These are phyloP conservation scores for Caenorhabditis briggsae DNA, from an alignment of 1,140 invertebrate species.

Conservation along the genomic window DNA sequence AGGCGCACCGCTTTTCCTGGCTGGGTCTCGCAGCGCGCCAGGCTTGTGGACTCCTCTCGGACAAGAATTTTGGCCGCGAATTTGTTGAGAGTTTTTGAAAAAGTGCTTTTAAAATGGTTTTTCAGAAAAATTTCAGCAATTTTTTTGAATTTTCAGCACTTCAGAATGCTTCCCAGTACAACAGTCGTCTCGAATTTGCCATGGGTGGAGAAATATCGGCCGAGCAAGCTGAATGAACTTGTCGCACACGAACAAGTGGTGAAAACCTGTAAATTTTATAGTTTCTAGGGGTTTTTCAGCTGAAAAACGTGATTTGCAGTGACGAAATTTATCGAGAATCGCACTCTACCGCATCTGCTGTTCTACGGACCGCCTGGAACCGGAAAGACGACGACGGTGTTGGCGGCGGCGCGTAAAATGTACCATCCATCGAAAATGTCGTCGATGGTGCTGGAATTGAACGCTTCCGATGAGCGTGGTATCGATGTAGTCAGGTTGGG, in stretches of 20 bases:
- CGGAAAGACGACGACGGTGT: conserved; percentile 97
- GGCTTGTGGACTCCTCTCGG: not conserved
- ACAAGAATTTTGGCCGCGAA: conserved; percentile 16
- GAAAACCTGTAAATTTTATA: conserved; percentile 85
- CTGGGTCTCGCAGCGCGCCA: not conserved
- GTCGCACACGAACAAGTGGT: conserved; percentile 98
- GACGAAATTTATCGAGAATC: conserved; percentile 90
- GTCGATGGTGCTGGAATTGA: conserved; percentile 85
- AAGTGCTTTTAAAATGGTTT: not conserved
- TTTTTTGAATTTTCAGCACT: not conserved
- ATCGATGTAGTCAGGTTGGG: conserved; percentile 91
- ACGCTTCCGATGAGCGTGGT: conserved; percentile 98
- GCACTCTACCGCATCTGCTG: conserved; percentile 93
- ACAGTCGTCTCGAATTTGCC: conserved; percentile 67
- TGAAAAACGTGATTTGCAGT: conserved; percentile 83
- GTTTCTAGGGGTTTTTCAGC: conserved; percentile 57
- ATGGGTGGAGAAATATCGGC: conserved; percentile 98
- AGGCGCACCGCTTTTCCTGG: not conserved
- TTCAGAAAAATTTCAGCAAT: not conserved
- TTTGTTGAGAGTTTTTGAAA: not conserved
- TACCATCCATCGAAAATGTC: conserved; percentile 81
- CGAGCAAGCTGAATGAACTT: conserved; percentile 88
- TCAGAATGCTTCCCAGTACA: conserved; percentile 2
- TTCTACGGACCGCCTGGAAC: conserved; percentile 99
- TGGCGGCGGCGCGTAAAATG: conserved; percentile 93